Conservation (phyloP, 1,140 invertebrate genomes). For the Eumeta japonica region DNA sequence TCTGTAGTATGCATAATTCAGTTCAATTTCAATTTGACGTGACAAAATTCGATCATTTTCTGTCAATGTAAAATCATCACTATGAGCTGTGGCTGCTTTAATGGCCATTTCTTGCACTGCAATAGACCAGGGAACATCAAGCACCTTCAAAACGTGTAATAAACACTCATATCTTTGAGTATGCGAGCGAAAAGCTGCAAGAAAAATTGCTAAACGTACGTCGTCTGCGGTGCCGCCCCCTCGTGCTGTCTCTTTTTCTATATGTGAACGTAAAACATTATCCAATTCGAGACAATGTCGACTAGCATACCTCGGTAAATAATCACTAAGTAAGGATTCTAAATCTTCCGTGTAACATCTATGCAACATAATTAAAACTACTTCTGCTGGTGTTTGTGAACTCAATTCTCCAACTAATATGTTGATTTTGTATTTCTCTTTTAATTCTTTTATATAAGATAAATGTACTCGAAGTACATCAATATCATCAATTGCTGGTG, state of each 20-base stretch:
- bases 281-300: conserved; percentile 41
- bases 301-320: conserved; percentile 33
- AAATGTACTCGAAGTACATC: conserved; percentile 39
- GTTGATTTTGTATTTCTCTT: conserved; percentile 49
- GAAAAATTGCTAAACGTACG: conserved; percentile 30
- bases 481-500: conserved; percentile 43
- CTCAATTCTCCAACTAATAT: conserved; percentile 43
- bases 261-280: conserved; percentile 32
- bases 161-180: conserved; percentile 38
- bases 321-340: conserved; percentile 33
- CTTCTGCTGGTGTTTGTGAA: conserved; percentile 35
- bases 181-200: conserved; percentile 32
- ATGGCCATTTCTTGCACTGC: conserved; percentile 35
- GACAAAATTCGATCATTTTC: conserved; percentile 29
- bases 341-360: conserved; percentile 48
- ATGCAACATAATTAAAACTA: conserved; percentile 41
- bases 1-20: conserved; percentile 45
- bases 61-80: conserved; percentile 38
- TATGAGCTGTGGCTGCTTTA: conserved; percentile 23
- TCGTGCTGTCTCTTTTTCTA: conserved; percentile 40
- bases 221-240: conserved; percentile 41
- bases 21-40: conserved; percentile 40
- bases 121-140: conserved; percentile 46
- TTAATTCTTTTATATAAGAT: conserved; percentile 39
- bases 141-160: conserved; percentile 37